These are phyloP conservation scores for Drosophila nr. perissopoda DNA, from an alignment of 2,888 invertebrate genomes.

Conservation along the genomic window DNA sequence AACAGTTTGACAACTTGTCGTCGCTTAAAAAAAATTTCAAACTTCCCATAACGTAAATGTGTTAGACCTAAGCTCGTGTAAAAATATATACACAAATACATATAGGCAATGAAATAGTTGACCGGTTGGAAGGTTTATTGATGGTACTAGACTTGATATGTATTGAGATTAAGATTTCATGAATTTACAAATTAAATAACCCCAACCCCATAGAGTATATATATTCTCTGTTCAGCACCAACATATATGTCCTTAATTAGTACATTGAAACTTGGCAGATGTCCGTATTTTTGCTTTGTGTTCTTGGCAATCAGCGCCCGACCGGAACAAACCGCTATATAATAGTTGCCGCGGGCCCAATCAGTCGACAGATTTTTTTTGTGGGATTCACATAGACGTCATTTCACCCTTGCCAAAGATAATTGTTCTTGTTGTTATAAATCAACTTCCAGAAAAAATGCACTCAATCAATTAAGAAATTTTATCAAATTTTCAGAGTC, in stretches of 20 bases:
- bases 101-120: background rate
- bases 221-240: background rate
- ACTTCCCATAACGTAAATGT: background rate
- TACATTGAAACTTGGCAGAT: background rate
- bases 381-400: background rate
- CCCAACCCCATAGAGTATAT: background rate
- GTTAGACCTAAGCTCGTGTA: background rate
- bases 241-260: background rate
- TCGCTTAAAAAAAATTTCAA: background rate
- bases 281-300: too few species aligned
- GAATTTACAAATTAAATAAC: background rate
- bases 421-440: background rate
- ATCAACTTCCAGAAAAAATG: background rate
- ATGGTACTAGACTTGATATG: background rate
- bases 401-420: background rate
- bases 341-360: background rate
- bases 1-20: background rate
- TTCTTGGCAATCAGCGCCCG: too few species aligned
- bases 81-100: background rate
- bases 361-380: background rate
- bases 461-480: background rate
- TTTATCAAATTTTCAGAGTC: background rate
- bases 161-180: background rate
- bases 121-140: background rate
- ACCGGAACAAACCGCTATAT: too few species aligned